Evolutionary conservation across 2,113 vertebrate genomes (phyloP).

Genomic region (Artemisiospiza belli): DNA sequence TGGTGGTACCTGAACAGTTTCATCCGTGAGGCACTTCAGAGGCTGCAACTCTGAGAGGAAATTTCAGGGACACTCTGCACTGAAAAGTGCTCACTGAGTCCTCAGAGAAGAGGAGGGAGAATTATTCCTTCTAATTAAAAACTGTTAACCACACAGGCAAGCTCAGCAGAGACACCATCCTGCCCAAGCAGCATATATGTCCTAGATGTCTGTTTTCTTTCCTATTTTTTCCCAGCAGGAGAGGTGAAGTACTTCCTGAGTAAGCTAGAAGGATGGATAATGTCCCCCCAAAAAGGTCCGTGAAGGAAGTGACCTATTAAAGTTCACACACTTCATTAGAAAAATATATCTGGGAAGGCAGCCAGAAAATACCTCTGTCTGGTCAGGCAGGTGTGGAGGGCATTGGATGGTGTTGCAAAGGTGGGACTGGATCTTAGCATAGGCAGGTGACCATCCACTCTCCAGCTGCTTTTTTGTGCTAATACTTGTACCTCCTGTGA

Average conservation of each 20-base stretch:
- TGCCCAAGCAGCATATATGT: neutral
- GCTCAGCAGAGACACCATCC: neutral
- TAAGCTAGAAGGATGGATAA: neutral
- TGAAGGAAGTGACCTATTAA: neutral
- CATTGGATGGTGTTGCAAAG: fast-evolving
- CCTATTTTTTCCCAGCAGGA: neutral
- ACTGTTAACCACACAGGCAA: neutral
- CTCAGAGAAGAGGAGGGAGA: neutral
- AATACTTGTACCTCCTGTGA: neutral
- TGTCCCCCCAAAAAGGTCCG: neutral
- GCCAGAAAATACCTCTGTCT: neutral
- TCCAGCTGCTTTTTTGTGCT: neutral
- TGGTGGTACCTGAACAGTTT: neutral
- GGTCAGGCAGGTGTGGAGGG: neutral
- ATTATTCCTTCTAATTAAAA: neutral
- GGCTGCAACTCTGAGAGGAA: neutral
- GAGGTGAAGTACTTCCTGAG: neutral
- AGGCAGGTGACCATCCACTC: neutral
- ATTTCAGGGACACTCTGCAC: neutral
- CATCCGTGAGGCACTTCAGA: neutral
- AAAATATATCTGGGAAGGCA: neutral
- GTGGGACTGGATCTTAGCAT: neutral
- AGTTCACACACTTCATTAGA: neutral
- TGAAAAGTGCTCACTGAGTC: neutral
- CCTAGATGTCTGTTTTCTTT: neutral